Conservation (phyloP, 2,888 invertebrate species). For the Drosophila meridionalis region DNA sequence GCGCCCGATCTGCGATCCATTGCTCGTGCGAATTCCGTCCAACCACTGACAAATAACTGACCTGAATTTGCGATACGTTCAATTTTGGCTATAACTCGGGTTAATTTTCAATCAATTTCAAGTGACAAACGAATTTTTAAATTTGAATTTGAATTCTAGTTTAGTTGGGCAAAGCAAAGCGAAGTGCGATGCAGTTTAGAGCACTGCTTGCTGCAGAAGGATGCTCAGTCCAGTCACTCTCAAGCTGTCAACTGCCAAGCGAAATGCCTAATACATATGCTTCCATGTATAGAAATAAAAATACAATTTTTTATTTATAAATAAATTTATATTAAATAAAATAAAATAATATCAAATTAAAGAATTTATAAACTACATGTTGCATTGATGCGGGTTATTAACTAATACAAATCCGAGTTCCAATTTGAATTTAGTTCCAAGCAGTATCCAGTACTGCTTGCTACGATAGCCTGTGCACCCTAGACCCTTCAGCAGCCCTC, state of each 20-base stretch:
- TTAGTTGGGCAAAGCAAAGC: neutral
- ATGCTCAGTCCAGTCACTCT: neutral
- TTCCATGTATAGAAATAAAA: neutral
- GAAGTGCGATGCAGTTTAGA: neutral
- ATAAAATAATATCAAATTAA: too few relatives aligned
- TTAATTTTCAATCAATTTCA: conserved; percentile 13
- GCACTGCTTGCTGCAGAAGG: conserved; percentile 4
- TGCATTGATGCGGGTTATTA: too few relatives aligned
- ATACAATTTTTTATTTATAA: too few relatives aligned
- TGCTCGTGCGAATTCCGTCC: neutral
- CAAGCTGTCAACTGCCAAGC: neutral
- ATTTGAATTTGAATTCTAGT: neutral
- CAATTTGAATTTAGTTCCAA: too few relatives aligned
- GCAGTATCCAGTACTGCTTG: too few relatives aligned
- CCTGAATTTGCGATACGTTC: conserved; percentile 17
- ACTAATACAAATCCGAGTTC: too few relatives aligned
- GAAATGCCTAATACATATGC: neutral
- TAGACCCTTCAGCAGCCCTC: too few relatives aligned
- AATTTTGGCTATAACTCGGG: conserved; percentile 22
- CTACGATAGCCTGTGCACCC: too few relatives aligned
- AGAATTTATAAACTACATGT: too few relatives aligned
- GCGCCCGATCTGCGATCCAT: neutral
- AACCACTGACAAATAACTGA: neutral
- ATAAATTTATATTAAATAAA: too few relatives aligned
- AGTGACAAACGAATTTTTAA: conserved; percentile 21